Conservation (phyloP, 2,797 vertebrate genomes). For the Enteromius afrohamiltoni region DNA sequence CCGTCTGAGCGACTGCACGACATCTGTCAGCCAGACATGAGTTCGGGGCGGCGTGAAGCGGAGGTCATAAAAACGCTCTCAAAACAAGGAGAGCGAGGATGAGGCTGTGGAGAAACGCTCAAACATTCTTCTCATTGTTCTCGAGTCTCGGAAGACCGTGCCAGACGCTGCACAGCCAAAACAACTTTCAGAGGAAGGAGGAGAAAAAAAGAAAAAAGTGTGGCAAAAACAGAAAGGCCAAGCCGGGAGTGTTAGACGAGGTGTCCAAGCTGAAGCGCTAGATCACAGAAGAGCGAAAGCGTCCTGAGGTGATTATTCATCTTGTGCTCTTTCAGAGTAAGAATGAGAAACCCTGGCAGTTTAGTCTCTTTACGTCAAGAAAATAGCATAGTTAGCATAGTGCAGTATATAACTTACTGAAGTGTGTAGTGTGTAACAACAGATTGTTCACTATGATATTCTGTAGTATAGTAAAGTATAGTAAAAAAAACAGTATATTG, state of each 20-base stretch:
- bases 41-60: constrained; percentile 57
- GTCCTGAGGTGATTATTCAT: constrained; percentile 10
- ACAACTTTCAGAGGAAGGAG: constrained; percentile 45
- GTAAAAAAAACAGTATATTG: background rate
- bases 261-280: background rate
- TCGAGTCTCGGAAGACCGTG: constrained; percentile 74
- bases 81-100: constrained; percentile 66
- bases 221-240: constrained; percentile 20
- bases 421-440: background rate
- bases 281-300: constrained; percentile 10
- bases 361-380: background rate
- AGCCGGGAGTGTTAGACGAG: constrained; percentile 6
- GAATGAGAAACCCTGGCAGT: background rate
- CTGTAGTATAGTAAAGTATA: background rate
- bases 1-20: constrained; percentile 59
- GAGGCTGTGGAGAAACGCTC: constrained; percentile 63
- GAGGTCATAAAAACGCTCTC: constrained; percentile 74
- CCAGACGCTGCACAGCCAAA: constrained; percentile 68
- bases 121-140: constrained; percentile 85
- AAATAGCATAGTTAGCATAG: background rate
- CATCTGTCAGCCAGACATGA: constrained; percentile 60
- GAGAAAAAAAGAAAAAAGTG: background rate
- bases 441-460: background rate
- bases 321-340: background rate
- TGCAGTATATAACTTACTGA: background rate